Evolutionary conservation across 2,888 invertebrate species (phyloP), one percentile per base, ranked within the genome.

Genomic region (Agrenia bidenticulata): DNA sequence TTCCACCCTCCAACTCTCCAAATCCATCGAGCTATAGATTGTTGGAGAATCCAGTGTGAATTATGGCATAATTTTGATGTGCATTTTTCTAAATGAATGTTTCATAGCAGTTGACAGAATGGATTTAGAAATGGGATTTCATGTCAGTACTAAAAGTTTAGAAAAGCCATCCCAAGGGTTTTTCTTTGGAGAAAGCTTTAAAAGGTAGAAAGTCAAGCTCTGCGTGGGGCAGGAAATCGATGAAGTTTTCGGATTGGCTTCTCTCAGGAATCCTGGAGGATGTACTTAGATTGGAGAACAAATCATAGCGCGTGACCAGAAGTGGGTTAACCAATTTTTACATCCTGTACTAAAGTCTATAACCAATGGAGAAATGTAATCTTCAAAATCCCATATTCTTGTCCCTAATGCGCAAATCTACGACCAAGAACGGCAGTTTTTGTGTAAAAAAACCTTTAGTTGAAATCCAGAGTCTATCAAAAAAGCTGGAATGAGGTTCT

Each of bases 221-320:
- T 7, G 32, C 32, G 11, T 32, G 32, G 5, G 45, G 45, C 9
- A 4, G 4, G 15, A 2, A 39, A 56, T 62, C 56, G n/a, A 62
- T 62, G 19, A 42, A 15, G 23, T 13, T 55, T 19, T 41, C 15
- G 32, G 32, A 64, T 64, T 64, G 64, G 64, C 50, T 55, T 60
- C 23, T 23, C n/a, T 13, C 26, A 23, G n/a, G 53, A 37, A 23
- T 54, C 21, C 27, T 45, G 37, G 57, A 68, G 71, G 71, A 41
- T 27, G 67, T 61, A 45, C 68, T 42, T 37, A 21, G 24, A 41
- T 21, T 23, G 41, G 32, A 23, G 21, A 42, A 58, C 71, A 66
- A 71, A 71, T 71, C 71, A 63, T 59, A 61, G 21, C 51, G 13
- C 51, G 7, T 19, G 13, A 13, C 51, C 19, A 17, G 51, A 51